Base-by-base conservation (phyloP, 1,140 invertebrate species). In the Panonychus citri region DNA sequence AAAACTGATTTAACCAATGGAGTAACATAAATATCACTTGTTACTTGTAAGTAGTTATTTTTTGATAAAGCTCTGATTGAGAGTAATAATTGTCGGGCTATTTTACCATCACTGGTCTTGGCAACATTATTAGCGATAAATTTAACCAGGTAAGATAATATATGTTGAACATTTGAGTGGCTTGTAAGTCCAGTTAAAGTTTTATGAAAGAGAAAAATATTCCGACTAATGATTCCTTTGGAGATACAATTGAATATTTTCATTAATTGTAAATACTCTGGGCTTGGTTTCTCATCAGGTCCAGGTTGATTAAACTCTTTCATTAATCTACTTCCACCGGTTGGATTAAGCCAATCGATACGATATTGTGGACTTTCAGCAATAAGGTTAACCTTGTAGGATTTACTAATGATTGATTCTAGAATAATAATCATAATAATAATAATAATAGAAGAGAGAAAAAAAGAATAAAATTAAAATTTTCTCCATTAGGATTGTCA, bases 41-140 rank as follows among this genome's bases (percentile, higher is more conserved):
- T 64, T 26, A 70, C 53, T 57, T 64, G 68, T 10, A 69, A 28
- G 37, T 57, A 56, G 17, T 53, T 59, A 56, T 70, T 70, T 48
- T 57, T 63, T 12, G 67, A 62, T 26, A 70, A 56, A 10, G 64
- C 58, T 48, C 59, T 63, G 26, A 69, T 61, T 8, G 65, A 67
- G 48, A 66, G 63, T 13, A 70, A 53, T 8, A 70, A 57, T 53
- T 64, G 64, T 7, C 62, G 66, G 30, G 69, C 58, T 59, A 69
- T 66, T n/a, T 56, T 54, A 10, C 69, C 51, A 58, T 69, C 68
- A 64, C 69, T 64, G 56, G 65, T 69, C 51, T 66, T 67, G 58
- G 67, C 68, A 39, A 70, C 68, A 59, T 66, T 67, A 64, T 64
- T 64, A n/a, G 64, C 62, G 4, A 70, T 59, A 63, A 70, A 70